Evolutionary conservation across 2,888 invertebrate species (phyloP), one percentile per base, ranked within the genome.

Genomic region (Griposia aprilina): DNA sequence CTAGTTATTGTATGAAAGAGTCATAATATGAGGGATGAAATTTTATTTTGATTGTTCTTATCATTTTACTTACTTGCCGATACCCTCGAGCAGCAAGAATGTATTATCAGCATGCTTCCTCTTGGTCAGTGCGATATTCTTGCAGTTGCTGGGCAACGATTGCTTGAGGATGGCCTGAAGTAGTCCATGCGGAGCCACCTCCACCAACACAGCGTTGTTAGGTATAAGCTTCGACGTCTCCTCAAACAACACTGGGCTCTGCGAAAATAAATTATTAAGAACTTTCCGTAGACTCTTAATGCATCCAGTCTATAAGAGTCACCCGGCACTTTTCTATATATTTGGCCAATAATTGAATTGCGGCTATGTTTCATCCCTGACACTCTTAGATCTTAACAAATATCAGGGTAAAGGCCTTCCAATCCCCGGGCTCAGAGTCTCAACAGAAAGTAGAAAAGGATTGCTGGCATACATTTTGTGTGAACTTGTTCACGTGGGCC

Each of bases 101-200:
- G 97, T 91, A 60, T 97, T 97, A 91, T 98, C 97, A 5, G 96
- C 95, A 86, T 97, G 97, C 8, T 97, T 97, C 68, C 98, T 97
- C 88, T 98, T 97, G 83, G 98, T 98, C 41, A 99, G 95, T 0
- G 98, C 97, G 63, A 98, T 97, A 90, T 98, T 98, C 10, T 96
- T 97, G 82, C 98, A 97, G 26, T 97, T 97, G 5, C 97, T 90
- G 48, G 95, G 94, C 41, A 99, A 93, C 0, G 98, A 98, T 71
- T 98, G 97, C 90, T 98, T 98, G 26, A 99, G 90, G 62, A 93
- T 92, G 13, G 93, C 91, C 75, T 99, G 99, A 76, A 99, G 97
- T 36, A 99, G 96, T 41, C 98, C 98, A 91, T 99, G 99, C 0
- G 99, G 99, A 0, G 99, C 99, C 82, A 99, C 97, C 94, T 99